Conservation (phyloP, 2,113 vertebrate genomes). For the Myrmecophaga tridactyla region DNA sequence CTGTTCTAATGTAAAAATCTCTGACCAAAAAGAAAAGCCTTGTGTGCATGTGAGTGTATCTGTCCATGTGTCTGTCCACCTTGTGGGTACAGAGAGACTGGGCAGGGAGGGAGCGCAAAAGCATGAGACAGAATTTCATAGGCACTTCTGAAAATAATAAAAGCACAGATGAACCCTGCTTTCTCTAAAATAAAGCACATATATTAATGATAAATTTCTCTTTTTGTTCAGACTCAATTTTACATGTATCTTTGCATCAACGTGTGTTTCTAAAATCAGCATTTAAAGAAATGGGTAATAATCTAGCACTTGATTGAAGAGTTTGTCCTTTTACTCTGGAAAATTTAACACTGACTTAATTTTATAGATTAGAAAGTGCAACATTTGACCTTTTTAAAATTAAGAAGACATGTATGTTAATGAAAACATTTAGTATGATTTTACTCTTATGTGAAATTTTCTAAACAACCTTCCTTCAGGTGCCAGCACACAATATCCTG, state of each 20-base stretch:
- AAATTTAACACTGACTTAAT: neutral
- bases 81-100: fast-evolving
- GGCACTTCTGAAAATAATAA: neutral
- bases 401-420: conserved; percentile 1
- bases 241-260: neutral
- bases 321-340: neutral
- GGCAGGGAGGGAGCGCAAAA: too few relatives aligned
- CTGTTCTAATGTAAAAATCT: neutral
- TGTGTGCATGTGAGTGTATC: fast-evolving
- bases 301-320: neutral
- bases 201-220: neutral
- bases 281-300: neutral
- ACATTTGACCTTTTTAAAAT: neutral
- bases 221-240: neutral
- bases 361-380: neutral
- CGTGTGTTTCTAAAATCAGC: neutral
- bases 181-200: neutral
- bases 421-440: neutral
- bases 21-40: neutral
- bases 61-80: neutral
- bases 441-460: conserved; percentile 15
- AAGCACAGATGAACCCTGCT: neutral
- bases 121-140: fast-evolving
- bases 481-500: neutral
- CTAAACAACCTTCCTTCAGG: neutral